Evolutionary conservation across 2,888 invertebrate species (phyloP), one percentile per base, ranked within the genome.

Genomic region (Atrina japonica): DNA sequence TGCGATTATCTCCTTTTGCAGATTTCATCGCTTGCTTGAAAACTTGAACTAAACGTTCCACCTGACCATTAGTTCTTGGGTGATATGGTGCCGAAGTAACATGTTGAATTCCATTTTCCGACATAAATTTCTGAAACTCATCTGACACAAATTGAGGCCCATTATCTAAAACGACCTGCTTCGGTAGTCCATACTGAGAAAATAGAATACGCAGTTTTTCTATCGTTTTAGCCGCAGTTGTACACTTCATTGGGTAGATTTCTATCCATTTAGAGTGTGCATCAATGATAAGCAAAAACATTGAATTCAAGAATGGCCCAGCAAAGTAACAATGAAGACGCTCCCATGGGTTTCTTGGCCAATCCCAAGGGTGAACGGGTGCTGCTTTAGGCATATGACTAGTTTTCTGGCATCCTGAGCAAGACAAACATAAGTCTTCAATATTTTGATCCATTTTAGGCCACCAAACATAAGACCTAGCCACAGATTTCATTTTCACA

Each of bases 391-490:
- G 71, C 58, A 65, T 59, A 18, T 65, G 56, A 18, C 45, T 41
- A 11, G 0, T 1, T 29, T 49, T 21, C 29, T 66, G 61, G 30
- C 71, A 72, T 7, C 50, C 67, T 2, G 29, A 2, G 29, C 71
- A 67, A 2, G 50, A 25, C 5, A 16, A 40, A 29, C 53, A 60
- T 29, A 43, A 0, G 2, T 47, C n/a, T 45, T 70, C 66, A 30
- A 73, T 60, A 35, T 74, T 53, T 9, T 52, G 14, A 30, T 72
- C 70, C 1, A 79, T 25, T 2, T 45, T 47, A 6, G 77, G 76
- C 79, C 77, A 79, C 73, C 75, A 79, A 5, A 77, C 69, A 56
- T 68, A 70, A 14, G 64, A 61, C 11, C 78, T 47, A 5, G 70
- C 66, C 16, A 72, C 16, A 1, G 56, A 27, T 45, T 80, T 80